A percentile compares a stretch with the other conserved stretches of the same genome.
phyloP scores from a whole-genome alignment of 2,888 invertebrate genomes.

The Zelleria hepariella region DNA sequence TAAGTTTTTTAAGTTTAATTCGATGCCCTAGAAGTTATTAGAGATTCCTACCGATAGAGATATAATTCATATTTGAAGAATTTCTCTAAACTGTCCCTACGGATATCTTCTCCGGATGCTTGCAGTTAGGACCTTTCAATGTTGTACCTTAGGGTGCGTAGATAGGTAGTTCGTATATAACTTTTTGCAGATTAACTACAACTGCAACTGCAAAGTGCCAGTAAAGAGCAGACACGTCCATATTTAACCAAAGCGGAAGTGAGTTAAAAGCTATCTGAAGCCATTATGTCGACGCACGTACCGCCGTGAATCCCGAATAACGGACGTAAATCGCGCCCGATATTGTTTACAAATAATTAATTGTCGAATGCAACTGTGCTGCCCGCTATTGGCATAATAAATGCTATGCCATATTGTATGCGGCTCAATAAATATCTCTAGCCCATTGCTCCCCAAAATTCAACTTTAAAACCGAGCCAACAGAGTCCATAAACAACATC shows the following conservation, averaged over 20 bases:
- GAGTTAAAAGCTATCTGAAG: conserved; percentile 22
- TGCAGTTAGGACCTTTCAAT: too few relatives aligned
- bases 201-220: too few relatives aligned
- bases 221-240: not conserved
- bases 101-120: too few relatives aligned
- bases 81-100: too few relatives aligned
- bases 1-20: too few relatives aligned
- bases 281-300: conserved; percentile 45
- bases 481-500: conserved; percentile 15
- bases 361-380: conserved; percentile 61
- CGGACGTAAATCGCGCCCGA: conserved; percentile 28
- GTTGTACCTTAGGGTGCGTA: too few relatives aligned
- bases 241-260: conserved; percentile 8
- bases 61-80: too few relatives aligned
- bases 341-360: conserved; percentile 70
- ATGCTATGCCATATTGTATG: conserved; percentile 50
- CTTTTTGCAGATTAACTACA: too few relatives aligned
- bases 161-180: too few relatives aligned
- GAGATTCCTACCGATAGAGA: too few relatives aligned
- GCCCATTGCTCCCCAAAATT: conserved; percentile 16
- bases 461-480: conserved; percentile 18
- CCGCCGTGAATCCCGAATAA: conserved; percentile 27
- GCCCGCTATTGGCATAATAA: conserved; percentile 62
- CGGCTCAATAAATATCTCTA: conserved; percentile 34
- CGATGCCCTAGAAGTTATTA: too few relatives aligned